Evolutionary conservation across 2,888 invertebrate species (phyloP), one percentile per base, ranked within the genome.

Genomic region (Alsophila aescularia): DNA sequence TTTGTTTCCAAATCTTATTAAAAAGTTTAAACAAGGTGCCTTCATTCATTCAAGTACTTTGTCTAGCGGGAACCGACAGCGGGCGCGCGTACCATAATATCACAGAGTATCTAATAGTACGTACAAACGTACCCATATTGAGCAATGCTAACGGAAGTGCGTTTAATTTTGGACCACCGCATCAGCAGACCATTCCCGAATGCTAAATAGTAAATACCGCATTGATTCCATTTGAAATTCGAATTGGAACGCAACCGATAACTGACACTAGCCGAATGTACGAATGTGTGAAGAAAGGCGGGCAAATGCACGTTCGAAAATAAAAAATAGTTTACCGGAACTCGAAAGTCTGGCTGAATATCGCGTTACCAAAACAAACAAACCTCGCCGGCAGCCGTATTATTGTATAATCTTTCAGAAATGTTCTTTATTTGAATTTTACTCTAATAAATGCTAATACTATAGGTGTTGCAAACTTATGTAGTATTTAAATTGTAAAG

Each of bases 161-260:
- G 70, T 79, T 73, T 79, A 79, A 81, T 77, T 84, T 82, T 80
- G 82, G 81, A 79, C 21, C 77, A 70, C 77, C 75, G 76, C 72
- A 67, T 48, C 68, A 70, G 66, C n/a, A n/a, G 8, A 75, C 78
- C 73, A 72, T 70, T 58, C 62, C 64, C 65, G 81, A 81, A 82
- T 83, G 79, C 72, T 80, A 81, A 77, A 24, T 24, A 24, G 24
- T 7, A 24, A 24, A 65, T 47, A 47, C 41, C 47, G 35, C 60
- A 64, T 64, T 59, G 67, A 69, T 68, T 71, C 66, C 29, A 50
- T 61, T 54, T 47, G 52, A 43, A 50, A 57, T 71, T 69, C 56
- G 60, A 67, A 71, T 68, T 49, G 61, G 53, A 64, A 68, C 65
- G 56, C 63, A 58, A 45, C 58, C 58, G 70, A 64, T 67, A 64